phyloP scores from a whole-genome alignment of 2,113 vertebrate genomes.

The Podiceps cristatus region DNA sequence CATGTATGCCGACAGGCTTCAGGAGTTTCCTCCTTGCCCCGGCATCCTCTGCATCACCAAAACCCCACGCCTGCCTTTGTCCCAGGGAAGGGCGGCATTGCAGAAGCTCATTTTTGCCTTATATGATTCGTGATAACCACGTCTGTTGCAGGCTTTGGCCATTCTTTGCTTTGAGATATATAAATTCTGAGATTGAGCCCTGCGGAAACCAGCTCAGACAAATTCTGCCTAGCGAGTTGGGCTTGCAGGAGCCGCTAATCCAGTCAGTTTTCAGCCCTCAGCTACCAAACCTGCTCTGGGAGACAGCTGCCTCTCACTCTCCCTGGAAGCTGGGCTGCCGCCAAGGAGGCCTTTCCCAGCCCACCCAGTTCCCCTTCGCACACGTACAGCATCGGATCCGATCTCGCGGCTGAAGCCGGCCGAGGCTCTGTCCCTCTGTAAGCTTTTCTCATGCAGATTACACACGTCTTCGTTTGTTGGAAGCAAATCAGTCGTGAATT shows the following conservation, averaged over 20 bases:
- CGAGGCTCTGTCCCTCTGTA: background rate
- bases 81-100: background rate
- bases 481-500: background rate
- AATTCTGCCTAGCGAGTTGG: background rate
- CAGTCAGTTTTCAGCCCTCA: background rate
- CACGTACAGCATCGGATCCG: rapidly evolving
- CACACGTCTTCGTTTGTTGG: background rate
- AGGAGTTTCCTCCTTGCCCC: background rate
- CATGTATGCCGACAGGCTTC: background rate
- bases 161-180: background rate
- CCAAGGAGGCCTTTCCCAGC: background rate
- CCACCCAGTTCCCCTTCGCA: background rate
- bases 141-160: background rate
- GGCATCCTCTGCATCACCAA: background rate
- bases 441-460: slow-evolving; percentile 41
- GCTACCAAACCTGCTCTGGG: background rate
- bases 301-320: background rate
- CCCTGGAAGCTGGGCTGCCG: background rate
- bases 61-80: background rate
- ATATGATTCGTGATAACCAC: rapidly evolving
- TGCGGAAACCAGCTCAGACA: background rate
- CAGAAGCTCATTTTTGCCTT: background rate
- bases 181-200: background rate
- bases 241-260: background rate
- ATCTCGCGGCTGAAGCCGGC: background rate